phyloP scores from a whole-genome alignment of 1,140 invertebrate genomes.

The Aphis craccivora region DNA sequence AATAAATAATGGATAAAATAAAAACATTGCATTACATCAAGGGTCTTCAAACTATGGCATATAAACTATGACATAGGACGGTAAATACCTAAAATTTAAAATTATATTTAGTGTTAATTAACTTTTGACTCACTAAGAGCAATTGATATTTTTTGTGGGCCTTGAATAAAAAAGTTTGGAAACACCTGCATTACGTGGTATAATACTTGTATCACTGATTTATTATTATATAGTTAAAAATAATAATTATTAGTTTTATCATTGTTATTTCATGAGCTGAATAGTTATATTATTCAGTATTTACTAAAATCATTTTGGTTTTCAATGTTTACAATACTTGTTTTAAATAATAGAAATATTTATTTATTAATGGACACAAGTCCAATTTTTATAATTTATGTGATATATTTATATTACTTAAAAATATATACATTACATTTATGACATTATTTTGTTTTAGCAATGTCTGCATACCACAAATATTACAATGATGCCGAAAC shows the following conservation, averaged over 20 bases:
- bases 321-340: not conserved
- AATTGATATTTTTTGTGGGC: no score
- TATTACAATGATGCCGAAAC: conserved; percentile 77
- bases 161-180: no score
- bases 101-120: no score
- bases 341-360: not conserved
- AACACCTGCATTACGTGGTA: not conserved
- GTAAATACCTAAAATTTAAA: no score
- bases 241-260: not conserved
- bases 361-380: no score
- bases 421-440: conserved; percentile 40
- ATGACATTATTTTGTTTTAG: conserved; percentile 69
- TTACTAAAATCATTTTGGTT: not conserved
- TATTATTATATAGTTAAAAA: not conserved
- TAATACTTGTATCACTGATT: not conserved
- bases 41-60: no score
- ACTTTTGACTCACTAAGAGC: no score
- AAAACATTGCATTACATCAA: not conserved
- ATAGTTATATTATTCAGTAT: not conserved
- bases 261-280: not conserved
- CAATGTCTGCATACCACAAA: conserved; percentile 93
- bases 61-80: no score
- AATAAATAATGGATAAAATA: not conserved
- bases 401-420: not conserved
- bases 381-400: no score